Conservation (phyloP, 2,888 invertebrate species). For the Adelphocoris suturalis region DNA sequence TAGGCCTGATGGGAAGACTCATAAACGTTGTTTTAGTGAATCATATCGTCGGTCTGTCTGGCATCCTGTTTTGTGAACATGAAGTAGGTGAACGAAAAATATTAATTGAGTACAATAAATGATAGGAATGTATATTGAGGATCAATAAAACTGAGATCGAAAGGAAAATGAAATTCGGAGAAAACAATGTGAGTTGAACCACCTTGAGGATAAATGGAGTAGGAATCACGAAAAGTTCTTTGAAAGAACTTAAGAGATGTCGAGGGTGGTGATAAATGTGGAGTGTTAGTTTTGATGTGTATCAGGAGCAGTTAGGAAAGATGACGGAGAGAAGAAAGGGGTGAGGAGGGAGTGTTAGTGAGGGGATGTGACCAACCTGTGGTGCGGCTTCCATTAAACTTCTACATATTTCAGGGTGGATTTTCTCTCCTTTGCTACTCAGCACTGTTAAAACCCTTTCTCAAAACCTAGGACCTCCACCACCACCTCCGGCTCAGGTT, state of each 20-base stretch:
- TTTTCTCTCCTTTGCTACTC: neutral
- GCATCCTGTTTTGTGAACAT: no score
- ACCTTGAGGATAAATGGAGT: neutral
- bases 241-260: neutral
- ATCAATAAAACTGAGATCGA: no score
- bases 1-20: no score
- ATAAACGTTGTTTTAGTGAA: no score
- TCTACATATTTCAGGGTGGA: conserved; percentile 63
- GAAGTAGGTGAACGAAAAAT: no score
- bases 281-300: conserved; percentile 47
- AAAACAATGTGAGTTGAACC: neutral
- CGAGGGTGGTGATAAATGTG: conserved; percentile 41
- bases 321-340: neutral
- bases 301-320: conserved; percentile 39
- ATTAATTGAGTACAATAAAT: no score
- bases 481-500: conserved; percentile 66
- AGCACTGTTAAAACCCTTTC: conserved; percentile 33
- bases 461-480: conserved; percentile 40
- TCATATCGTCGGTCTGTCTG: no score
- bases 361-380: conserved; percentile 64
- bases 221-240: conserved; percentile 21
- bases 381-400: conserved; percentile 64
- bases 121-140: no score
- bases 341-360: neutral
- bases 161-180: neutral